A percentile compares a stretch with the other conserved stretches of the same genome.
Evolutionary conservation across 2,113 vertebrate species (phyloP).

Genomic region (Emydocephalus ijimae): DNA sequence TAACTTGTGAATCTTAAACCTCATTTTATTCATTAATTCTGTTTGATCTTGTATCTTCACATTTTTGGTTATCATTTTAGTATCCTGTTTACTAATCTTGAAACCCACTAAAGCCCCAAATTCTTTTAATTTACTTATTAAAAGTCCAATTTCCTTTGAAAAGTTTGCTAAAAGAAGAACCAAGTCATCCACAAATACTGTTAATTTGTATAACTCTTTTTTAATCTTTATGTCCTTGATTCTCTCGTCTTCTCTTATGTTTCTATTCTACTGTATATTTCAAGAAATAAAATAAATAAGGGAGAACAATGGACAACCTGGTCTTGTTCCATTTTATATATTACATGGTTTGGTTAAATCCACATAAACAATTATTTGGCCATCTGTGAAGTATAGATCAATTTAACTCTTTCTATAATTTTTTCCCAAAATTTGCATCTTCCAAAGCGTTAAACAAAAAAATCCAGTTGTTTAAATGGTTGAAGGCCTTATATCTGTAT

Average conservation of each 20-base stretch:
- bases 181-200: background rate
- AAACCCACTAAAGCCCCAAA: background rate
- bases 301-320: background rate
- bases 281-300: background rate
- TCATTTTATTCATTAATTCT: background rate
- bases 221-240: background rate
- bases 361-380: background rate
- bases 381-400: background rate
- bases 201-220: background rate
- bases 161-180: background rate
- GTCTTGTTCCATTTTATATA: background rate
- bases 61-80: background rate
- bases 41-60: background rate
- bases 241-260: background rate
- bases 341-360: background rate
- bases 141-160: background rate
- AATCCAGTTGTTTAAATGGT: background rate
- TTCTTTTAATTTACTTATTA: background rate
- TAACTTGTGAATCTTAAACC: background rate
- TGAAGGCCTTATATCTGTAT: background rate
- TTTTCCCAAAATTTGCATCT: background rate
- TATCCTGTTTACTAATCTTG: background rate
- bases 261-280: background rate
- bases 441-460: background rate
- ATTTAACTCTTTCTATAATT: background rate